Evolutionary conservation across 1,140 invertebrate genomes (phyloP), one percentile per base, ranked within the genome.

Genomic region (Belonocnema kinseyi): DNA sequence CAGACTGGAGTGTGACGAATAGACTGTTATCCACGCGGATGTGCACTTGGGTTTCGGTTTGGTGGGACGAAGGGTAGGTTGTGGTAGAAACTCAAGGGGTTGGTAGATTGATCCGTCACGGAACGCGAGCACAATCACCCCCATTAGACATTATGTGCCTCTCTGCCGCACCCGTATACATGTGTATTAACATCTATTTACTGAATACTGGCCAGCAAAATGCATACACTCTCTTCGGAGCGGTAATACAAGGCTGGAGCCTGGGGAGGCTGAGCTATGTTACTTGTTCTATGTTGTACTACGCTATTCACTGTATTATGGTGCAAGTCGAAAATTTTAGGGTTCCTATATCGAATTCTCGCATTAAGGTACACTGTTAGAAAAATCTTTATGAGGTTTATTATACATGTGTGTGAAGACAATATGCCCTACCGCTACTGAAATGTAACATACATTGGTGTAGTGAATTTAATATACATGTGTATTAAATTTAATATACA

Each of bases 101-200:
- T 88, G 88, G 89, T 89, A 90, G 90, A 91, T 91, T 91, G 90
- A 91, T 91, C 89, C 88, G 90, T 91, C 88, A 91, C 89, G 89
- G 89, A 88, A 85, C 82, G 83, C 85, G 90, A 89, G 87, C 88
- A 90, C 90, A 90, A 90, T 90, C 89, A 88, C 89, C 90, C 89
- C 89, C 88, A 91, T 90, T 91, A 91, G 86, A 90, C 90, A 91
- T 91, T 90, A 90, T 89, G 87, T 88, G 87, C 89, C 85, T 88
- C 82, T 85, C 85, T 75, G 82, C 79, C 81, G 50, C 33, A 33
- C 58, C 79, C 80, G 80, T 77, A 82, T 77, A 83, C 83, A 78
- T 79, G 82, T 83, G 76, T 77, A 78, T 80, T 79, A 74, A 83
- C 83, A 74, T 81, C 52, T 56, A 77, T 76, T 76, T 79, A 84